Evolutionary conservation across 2,113 vertebrate genomes (phyloP).

Genomic region (Hippoglossus stenolepis): DNA sequence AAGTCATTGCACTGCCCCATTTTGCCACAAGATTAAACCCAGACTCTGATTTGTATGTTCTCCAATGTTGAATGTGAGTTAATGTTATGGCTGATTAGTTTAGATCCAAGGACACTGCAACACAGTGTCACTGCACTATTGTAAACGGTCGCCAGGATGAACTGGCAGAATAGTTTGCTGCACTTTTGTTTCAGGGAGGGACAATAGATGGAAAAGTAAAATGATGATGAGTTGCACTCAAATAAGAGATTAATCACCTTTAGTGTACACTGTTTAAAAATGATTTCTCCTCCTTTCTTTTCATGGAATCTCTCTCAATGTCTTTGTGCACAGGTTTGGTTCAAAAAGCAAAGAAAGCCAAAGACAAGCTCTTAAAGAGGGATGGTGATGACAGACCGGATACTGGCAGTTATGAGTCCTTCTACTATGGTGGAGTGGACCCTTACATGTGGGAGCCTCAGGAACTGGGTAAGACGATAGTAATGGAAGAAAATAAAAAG

Average conservation of each 20-base stretch:
- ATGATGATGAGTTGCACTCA: background rate
- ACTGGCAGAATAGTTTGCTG: constrained; percentile 28
- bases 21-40: background rate
- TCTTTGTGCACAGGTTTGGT: constrained; percentile 85
- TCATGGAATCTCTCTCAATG: background rate
- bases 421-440: constrained; percentile 95
- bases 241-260: background rate
- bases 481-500: background rate
- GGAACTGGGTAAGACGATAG: constrained; percentile 89
- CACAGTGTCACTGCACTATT: background rate
- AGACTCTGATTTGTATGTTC: background rate
- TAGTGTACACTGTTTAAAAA: background rate
- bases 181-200: background rate
- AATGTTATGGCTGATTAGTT: background rate
- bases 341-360: constrained; percentile 96
- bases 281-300: no score
- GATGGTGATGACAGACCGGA: constrained; percentile 90
- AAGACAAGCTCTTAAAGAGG: constrained; percentile 91
- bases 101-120: constrained; percentile 5
- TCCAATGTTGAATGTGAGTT: background rate
- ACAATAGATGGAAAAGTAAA: background rate
- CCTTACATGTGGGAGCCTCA: constrained; percentile 99
- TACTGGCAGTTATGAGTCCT: constrained; percentile 90
- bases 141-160: constrained; percentile 16
- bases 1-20: no score